Base-by-base conservation (phyloP, 2,113 vertebrate genomes). In the Pipra filicauda region DNA sequence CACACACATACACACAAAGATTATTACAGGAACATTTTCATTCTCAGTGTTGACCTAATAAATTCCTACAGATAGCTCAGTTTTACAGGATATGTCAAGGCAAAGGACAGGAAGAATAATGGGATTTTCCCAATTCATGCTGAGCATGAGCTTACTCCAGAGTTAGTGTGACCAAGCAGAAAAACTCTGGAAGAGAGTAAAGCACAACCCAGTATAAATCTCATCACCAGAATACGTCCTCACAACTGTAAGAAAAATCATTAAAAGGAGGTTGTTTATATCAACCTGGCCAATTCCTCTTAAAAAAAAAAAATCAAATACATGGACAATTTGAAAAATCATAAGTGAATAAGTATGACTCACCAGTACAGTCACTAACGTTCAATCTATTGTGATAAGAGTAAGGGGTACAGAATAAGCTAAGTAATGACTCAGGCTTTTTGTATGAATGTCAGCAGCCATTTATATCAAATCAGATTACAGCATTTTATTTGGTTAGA, bases 401-500 rank as follows among this genome's bases (percentile, higher is more conserved):
- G 19, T 57, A 67, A 72, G n/a, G 23, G 43, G 39, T 48, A 70
- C 19, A 88, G 39, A 85, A 73, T 33, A 91, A 76, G 26, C 24
- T 51, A 49, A 62, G 24, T 33, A 67, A 23, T 93, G 91, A 88
- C 46, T 96, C 90, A 94, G n/a, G 44, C 30, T 61, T 90, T 64
- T 67, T 61, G 64, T 59, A 95, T 93, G 59, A 96, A 94, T 90
- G 82, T 91, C 85, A 85, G 72, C 69, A 52, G 66, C 69, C 61
- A 41, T 43, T 72, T 84, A 52, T 92, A 95, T 86, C 79, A 92
- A 62, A 86, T 77, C 71, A 91, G 64, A 85, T 80, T 21, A 51
- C 44, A 84, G 79, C 70, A 70, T 51, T 88, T 83, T 92, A 84
- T 84, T 78, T 88, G 70, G 65, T 91, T 80, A 96, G 82, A 96